These are phyloP conservation scores for Nansenia antarctica DNA, from an alignment of 2,113 vertebrate species.

Conservation along the genomic window DNA sequence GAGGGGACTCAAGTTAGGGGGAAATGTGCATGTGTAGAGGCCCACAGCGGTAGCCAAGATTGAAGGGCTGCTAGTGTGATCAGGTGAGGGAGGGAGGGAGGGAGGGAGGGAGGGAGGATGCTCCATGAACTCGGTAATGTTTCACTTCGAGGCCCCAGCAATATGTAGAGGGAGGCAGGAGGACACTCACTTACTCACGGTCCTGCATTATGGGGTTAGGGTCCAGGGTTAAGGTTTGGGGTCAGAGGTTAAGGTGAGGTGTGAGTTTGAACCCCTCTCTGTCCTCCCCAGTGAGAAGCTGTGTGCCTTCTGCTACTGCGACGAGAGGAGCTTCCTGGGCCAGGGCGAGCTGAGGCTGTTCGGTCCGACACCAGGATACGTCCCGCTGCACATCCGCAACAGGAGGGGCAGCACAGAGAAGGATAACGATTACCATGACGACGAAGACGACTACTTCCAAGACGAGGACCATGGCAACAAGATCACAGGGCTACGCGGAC, in stretches of 20 bases:
- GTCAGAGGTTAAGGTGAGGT: too few relatives aligned
- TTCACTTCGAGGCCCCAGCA: slow-evolving; percentile 14
- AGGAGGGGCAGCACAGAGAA: slow-evolving; percentile 78
- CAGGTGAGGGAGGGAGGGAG: neutral
- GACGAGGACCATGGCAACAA: slow-evolving; percentile 72
- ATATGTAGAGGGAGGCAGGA: slow-evolving; percentile 20
- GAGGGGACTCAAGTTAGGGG: neutral
- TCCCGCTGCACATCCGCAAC: slow-evolving; percentile 81
- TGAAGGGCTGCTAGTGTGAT: slow-evolving; percentile 18
- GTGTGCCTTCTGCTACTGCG: slow-evolving; percentile 97
- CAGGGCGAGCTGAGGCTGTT: slow-evolving; percentile 93
- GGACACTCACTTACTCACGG: neutral
- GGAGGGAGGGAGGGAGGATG: neutral
- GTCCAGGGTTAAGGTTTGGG: too few relatives aligned
- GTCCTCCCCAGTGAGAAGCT: slow-evolving; percentile 83
- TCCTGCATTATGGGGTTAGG: neutral
- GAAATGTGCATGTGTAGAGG: slow-evolving; percentile 1
- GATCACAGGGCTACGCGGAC: slow-evolving; percentile 67
- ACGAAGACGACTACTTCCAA: slow-evolving; percentile 63
- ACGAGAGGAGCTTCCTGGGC: slow-evolving; percentile 87
- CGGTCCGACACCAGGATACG: slow-evolving; percentile 86
- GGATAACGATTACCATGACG: slow-evolving; percentile 78
- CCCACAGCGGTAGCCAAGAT: slow-evolving; percentile 18
- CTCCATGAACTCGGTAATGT: slow-evolving; percentile 19
- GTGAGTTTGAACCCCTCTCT: neutral